phyloP scores from a whole-genome alignment of 2,797 vertebrate genomes.

The Percopsis omiscomaycus region DNA sequence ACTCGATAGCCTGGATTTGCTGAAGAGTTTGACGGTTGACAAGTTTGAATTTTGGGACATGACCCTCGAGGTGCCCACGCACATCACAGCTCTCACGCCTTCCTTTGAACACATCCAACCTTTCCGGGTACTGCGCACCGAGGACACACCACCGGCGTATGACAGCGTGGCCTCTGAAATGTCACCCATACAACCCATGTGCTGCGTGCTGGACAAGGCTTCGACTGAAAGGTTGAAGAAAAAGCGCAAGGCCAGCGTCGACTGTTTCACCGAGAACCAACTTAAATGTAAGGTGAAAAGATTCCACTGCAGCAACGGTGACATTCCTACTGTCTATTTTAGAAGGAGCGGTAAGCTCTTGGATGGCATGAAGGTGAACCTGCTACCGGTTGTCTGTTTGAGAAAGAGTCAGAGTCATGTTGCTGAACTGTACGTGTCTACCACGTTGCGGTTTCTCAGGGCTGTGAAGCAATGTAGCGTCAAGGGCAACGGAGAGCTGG shows the following conservation, averaged over 20 bases:
- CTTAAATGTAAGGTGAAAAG: neutral
- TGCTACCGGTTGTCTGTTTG: neutral
- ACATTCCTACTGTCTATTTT: neutral
- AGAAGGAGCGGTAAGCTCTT: neutral
- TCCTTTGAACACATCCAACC: no score
- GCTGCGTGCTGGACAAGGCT: neutral
- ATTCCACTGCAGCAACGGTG: neutral
- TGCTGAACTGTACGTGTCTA: neutral
- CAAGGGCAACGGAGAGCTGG: neutral
- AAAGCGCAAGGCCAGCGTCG: neutral
- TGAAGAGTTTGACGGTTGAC: no score
- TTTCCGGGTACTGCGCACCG: no score
- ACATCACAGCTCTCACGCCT: no score
- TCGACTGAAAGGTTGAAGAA: neutral
- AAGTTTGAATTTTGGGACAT: no score
- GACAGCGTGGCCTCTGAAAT: no score
- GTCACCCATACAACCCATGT: neutral
- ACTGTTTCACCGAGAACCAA: neutral
- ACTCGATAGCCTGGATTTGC: no score
- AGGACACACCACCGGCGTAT: no score
- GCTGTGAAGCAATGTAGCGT: slow-evolving; percentile 2
- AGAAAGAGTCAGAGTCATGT: neutral
- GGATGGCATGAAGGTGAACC: slow-evolving; percentile 1
- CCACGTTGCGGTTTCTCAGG: slow-evolving; percentile 2
- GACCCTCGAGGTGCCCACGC: no score